These are phyloP conservation scores for Torymus texanus DNA, from an alignment of 2,888 invertebrate species.

Conservation along the genomic window DNA sequence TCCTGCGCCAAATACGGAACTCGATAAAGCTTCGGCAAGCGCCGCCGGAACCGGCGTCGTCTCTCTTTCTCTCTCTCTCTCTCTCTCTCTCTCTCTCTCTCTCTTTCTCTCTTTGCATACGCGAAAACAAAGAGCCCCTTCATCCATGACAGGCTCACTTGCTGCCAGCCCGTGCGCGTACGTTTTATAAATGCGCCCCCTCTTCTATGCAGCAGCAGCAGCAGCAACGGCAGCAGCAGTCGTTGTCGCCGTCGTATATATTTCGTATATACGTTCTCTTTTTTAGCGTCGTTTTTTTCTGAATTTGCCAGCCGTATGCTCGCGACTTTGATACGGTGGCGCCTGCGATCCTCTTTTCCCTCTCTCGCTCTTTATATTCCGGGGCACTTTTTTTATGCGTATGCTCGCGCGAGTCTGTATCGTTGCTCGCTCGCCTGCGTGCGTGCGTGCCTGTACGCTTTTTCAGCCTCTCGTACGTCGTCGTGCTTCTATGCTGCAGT, in stretches of 20 bases:
- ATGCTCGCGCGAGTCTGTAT: neutral
- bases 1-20: constrained; percentile 31
- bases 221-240: neutral
- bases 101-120: neutral
- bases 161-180: neutral
- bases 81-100: neutral
- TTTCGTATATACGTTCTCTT: neutral
- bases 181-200: constrained; percentile 24
- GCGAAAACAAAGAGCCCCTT: constrained; percentile 55
- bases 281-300: constrained; percentile 7
- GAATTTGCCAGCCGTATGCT: neutral
- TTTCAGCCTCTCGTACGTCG: too few relatives aligned
- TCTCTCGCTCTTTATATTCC: neutral
- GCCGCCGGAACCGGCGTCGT: neutral
- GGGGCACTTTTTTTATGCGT: neutral
- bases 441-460: too few relatives aligned
- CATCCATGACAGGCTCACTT: constrained; percentile 38
- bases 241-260: neutral
- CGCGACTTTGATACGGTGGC: constrained; percentile 26
- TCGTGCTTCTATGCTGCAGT: neutral
- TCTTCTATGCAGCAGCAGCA: neutral
- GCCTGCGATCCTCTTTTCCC: neutral
- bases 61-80: too few relatives aligned
- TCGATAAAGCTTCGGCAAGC: too few relatives aligned
- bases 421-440: too few relatives aligned